These are phyloP conservation scores for Aplochiton taeniatus DNA, from an alignment of 2,797 vertebrate species.

Conservation along the genomic window DNA sequence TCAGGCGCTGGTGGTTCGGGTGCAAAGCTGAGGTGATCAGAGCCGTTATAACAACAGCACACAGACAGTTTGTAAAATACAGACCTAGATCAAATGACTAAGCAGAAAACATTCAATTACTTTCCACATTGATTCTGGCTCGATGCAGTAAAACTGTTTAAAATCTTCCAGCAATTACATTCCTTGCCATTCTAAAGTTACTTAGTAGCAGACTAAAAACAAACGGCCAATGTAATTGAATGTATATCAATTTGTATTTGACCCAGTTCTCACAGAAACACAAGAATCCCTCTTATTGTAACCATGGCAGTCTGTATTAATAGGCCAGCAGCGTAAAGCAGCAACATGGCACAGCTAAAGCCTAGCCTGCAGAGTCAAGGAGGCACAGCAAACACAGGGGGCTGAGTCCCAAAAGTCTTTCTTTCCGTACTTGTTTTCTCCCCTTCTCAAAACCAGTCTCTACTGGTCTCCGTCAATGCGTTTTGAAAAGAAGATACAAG, in stretches of 20 bases:
- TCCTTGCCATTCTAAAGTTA: no score
- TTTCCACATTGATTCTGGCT: no score
- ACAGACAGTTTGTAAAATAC: conserved; percentile 31
- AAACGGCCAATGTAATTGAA: no score
- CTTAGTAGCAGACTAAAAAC: no score
- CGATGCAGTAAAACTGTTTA: no score
- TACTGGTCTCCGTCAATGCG: conserved; percentile 5
- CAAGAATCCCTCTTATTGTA: conserved; percentile 9
- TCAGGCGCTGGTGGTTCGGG: conserved; percentile 50
- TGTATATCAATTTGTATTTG: no score
- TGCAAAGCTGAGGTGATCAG: conserved; percentile 70
- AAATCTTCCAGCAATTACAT: no score
- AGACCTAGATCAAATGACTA: no score
- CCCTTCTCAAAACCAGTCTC: conserved; percentile 5
- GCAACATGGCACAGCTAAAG: conserved; percentile 48
- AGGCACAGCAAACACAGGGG: conserved; percentile 42
- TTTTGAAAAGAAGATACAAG: conserved; percentile 18
- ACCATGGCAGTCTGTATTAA: conserved; percentile 43
- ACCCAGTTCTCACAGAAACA: no score
- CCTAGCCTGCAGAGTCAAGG: conserved; percentile 55
- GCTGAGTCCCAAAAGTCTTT: conserved; percentile 13
- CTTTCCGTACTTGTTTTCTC: neutral
- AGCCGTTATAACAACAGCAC: conserved; percentile 58
- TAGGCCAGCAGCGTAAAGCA: conserved; percentile 50
- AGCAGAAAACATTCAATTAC: no score